A percentile compares a stretch with the other conserved stretches of the same genome.
phyloP scores from a whole-genome alignment of 2,797 vertebrate genomes.

The Gephyroberyx darwinii region DNA sequence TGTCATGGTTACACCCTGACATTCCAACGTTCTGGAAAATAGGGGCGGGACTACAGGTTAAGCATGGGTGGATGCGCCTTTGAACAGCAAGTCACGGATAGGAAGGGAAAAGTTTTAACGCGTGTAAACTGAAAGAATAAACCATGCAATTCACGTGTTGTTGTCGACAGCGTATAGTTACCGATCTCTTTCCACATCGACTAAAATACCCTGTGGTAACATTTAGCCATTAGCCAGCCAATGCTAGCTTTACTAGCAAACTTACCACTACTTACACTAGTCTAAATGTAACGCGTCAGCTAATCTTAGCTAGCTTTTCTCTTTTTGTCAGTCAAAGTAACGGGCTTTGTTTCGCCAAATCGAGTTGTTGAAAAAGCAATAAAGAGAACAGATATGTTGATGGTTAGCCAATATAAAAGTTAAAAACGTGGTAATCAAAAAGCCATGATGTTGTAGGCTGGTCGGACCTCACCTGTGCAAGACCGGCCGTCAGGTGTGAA shows the following conservation, averaged over 20 bases:
- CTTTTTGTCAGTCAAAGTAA: background rate
- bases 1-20: constrained; percentile 72
- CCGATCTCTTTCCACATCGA: background rate
- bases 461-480: background rate
- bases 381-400: background rate
- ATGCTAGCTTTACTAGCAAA: constrained; percentile 29
- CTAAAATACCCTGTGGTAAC: background rate
- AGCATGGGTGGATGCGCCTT: constrained; percentile 80
- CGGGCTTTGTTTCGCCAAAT: accelerated
- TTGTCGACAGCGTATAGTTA: constrained; percentile 7
- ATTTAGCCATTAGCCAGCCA: background rate
- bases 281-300: constrained; percentile 7
- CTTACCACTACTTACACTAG: background rate
- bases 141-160: background rate
- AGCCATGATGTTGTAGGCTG: background rate
- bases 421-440: background rate
- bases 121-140: constrained; percentile 2
- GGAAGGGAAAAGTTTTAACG: constrained; percentile 57
- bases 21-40: constrained; percentile 72
- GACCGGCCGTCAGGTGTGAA: constrained; percentile 46
- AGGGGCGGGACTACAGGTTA: constrained; percentile 69
- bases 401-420: background rate
- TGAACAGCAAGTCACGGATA: constrained; percentile 45
- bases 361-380: background rate
- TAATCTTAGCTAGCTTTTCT: constrained; percentile 39